Evolutionary conservation across 2,888 invertebrate species (phyloP).

Genomic region (Pheosia tremula): DNA sequence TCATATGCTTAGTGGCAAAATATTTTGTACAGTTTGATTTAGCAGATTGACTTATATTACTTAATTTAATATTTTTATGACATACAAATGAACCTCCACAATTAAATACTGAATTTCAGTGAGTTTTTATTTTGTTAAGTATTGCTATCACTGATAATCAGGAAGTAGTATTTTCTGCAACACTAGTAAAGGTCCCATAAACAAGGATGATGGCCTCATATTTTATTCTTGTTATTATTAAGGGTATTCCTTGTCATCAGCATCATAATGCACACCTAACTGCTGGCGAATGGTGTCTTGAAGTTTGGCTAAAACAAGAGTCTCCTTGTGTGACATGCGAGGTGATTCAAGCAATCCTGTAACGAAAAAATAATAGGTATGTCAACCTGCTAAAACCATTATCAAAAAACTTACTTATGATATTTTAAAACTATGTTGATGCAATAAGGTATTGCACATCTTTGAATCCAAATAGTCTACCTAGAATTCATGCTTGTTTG

Average conservation of each 20-base stretch:
- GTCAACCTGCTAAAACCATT: too few species aligned
- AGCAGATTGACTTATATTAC: conserved; percentile 74
- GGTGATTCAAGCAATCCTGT: conserved; percentile 88
- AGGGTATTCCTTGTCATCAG: conserved; percentile 68
- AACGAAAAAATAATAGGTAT: conserved; percentile 19
- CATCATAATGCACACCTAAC: conserved; percentile 85
- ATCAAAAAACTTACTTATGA: too few species aligned
- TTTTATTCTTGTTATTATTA: not conserved
- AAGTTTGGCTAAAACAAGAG: conserved; percentile 87
- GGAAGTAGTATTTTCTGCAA: too few species aligned
- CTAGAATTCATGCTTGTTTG: too few species aligned
- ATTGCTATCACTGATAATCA: not conserved
- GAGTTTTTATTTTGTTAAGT: not conserved
- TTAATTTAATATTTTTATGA: not conserved
- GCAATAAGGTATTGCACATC: too few species aligned
- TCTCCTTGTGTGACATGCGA: conserved; percentile 86
- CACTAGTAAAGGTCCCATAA: too few species aligned
- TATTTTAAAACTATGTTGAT: too few species aligned
- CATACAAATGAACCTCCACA: not conserved
- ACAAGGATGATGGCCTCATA: too few species aligned
- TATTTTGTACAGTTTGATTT: conserved; percentile 91
- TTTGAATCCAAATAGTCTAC: too few species aligned
- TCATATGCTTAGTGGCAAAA: conserved; percentile 89
- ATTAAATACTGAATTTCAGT: not conserved
- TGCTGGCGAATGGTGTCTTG: conserved; percentile 89